phyloP scores from a whole-genome alignment of 2,113 vertebrate species.

The Hepsetus odoe region DNA sequence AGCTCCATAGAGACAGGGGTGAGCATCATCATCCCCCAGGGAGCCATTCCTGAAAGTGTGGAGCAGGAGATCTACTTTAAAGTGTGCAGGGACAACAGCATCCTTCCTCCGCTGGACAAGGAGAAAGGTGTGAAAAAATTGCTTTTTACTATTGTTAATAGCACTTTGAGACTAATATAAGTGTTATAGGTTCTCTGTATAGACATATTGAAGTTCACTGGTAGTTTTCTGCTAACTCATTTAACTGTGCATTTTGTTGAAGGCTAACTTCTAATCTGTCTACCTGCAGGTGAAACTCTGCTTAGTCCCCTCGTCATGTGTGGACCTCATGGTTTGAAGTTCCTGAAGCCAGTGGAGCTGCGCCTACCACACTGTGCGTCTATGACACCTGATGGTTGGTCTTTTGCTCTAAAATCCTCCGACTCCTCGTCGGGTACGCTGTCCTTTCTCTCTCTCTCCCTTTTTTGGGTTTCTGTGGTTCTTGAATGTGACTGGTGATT shows the following conservation, averaged over 20 bases:
- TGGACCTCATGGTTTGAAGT: slow-evolving; percentile 97
- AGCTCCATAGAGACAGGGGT: slow-evolving; percentile 98
- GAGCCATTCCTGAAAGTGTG: slow-evolving; percentile 93
- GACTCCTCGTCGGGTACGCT: slow-evolving; percentile 99
- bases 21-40: slow-evolving; percentile 98
- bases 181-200: not conserved
- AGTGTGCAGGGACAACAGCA: slow-evolving; percentile 98
- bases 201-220: not conserved
- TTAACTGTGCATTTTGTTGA: not conserved
- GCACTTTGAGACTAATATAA: not conserved
- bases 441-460: slow-evolving; percentile 94
- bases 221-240: not conserved
- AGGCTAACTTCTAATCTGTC: slow-evolving; percentile 26
- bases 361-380: slow-evolving; percentile 99
- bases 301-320: slow-evolving; percentile 99
- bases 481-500: slow-evolving; percentile 68
- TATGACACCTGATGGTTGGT: slow-evolving; percentile 99
- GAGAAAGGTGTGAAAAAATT: slow-evolving; percentile 86
- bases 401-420: slow-evolving; percentile 99
- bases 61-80: slow-evolving; percentile 99
- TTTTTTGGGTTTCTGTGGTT: slow-evolving; percentile 79
- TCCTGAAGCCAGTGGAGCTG: slow-evolving; percentile 99
- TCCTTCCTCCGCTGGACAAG: slow-evolving; percentile 97
- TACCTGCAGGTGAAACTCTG: slow-evolving; percentile 88
- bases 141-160: not conserved